Conservation (phyloP, 2,888 invertebrate genomes). For the Itoplectis maculator region DNA sequence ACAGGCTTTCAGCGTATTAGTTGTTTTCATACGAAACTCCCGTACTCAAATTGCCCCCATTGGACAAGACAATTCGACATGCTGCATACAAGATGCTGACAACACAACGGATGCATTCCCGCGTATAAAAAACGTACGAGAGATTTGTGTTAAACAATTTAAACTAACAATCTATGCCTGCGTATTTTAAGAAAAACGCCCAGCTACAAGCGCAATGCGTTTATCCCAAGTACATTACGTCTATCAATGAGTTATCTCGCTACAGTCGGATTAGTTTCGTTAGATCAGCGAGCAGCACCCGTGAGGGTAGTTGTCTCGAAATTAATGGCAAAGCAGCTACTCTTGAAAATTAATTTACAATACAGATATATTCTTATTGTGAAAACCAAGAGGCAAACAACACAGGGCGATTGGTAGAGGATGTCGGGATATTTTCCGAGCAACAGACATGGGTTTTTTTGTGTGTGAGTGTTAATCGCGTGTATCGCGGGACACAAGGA, state of each 20-base stretch:
- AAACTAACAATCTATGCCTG: too few species aligned
- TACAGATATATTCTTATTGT: constrained; percentile 57
- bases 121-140: constrained; percentile 66
- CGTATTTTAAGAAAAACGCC: not conserved
- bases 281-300: constrained; percentile 19
- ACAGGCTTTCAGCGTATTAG: constrained; percentile 73
- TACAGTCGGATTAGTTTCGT: constrained; percentile 39
- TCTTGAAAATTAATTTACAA: constrained; percentile 43
- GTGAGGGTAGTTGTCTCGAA: constrained; percentile 24
- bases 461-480: constrained; percentile 61
- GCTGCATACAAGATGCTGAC: constrained; percentile 79
- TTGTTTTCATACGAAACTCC: constrained; percentile 73
- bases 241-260: constrained; percentile 80
- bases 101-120: constrained; percentile 79
- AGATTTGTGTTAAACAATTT: constrained; percentile 33
- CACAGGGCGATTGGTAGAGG: constrained; percentile 73
- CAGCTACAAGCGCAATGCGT: constrained; percentile 61
- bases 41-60: constrained; percentile 69
- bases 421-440: constrained; percentile 51
- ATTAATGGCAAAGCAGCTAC: constrained; percentile 31
- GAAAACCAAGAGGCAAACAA: constrained; percentile 84
- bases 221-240: constrained; percentile 73
- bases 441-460: constrained; percentile 55
- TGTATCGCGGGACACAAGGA: constrained; percentile 43
- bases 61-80: constrained; percentile 76